Base-by-base conservation (phyloP, 37 sponge, comb jelly and placozoan species). In the Corticium candelabrum region DNA sequence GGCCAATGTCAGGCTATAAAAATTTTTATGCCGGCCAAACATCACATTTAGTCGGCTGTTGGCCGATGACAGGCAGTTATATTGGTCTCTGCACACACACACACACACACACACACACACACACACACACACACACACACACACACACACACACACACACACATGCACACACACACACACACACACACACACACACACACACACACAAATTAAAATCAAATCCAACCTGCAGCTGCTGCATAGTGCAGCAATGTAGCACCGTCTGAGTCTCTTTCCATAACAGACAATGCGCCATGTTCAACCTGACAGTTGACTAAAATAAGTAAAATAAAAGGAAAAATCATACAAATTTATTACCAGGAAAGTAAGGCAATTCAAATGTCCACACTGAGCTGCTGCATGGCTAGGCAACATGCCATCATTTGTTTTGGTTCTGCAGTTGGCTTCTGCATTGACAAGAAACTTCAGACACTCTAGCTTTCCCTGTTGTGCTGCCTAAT, bases 151-250 rank as follows among this genome's bases (percentile, higher is more conserved):
- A n/a, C n/a, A n/a, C n/a, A 40, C 67, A 56, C 79, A 68, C 68
- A 3, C 68, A 62, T 40, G n/a, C 75, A 81, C 82, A 74, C 82
- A 74, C 73, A 70, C 73, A 71, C 73, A 70, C 71, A 80, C 73
- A 70, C 81, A 80, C 72, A 41, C 75, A 74, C 15, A 35, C 57
- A 43, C 35, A 81, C 68, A 71, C 81, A 67, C 21, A 84, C 34
- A n/a, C n/a, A n/a, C n/a, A n/a, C n/a, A n/a, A n/a, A n/a, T n/a
- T n/a, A n/a, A n/a, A n/a, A n/a, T n/a, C n/a, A n/a, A n/a, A n/a
- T n/a, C 21, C 62, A 27, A 21, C 62, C 62, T 50, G 11, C 15
- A 50, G 62, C 62, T 50, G 62, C 11, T 27, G 62, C 62, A 21
- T 50, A 50, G 21, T 50, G 62, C 62, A 50, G 62, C 21, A 21